Percentiles rank a stretch among this genome's conserved stretches.
Conservation (phyloP, 2,113 vertebrate species). For the Anser brachyrhynchus region DNA sequence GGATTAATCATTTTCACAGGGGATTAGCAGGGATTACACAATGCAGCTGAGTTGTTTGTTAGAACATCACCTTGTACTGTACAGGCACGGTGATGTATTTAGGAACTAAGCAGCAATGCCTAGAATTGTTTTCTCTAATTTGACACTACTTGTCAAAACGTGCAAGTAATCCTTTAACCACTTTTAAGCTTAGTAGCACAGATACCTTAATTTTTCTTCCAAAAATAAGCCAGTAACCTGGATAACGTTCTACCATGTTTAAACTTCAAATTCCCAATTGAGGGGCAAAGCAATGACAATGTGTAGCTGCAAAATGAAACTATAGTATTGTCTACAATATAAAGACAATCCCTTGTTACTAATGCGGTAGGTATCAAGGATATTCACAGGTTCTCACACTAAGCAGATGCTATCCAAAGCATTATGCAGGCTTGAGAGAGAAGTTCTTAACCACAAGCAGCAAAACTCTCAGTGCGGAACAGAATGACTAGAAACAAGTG, state of each 20-base stretch:
- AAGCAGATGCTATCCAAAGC: background rate
- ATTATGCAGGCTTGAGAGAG: background rate
- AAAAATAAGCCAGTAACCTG: background rate
- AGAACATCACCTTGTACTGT: background rate
- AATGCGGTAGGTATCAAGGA: background rate
- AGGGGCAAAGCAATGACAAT: background rate
- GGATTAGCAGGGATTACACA: background rate
- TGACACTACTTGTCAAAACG: background rate
- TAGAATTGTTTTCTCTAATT: background rate
- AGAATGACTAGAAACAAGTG: background rate
- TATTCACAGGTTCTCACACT: background rate
- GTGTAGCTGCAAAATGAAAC: background rate
- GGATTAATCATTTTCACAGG: background rate
- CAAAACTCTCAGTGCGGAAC: background rate
- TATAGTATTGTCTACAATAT: background rate
- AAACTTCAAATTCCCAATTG: background rate
- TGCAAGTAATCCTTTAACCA: background rate
- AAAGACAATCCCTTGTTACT: background rate
- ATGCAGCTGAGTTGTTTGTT: background rate
- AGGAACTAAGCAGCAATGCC: background rate
- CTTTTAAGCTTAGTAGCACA: background rate
- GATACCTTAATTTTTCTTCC: background rate
- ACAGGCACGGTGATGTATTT: fast-evolving
- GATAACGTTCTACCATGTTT: background rate
- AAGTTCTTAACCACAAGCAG: background rate